Base-by-base conservation (phyloP, 2,888 invertebrate species). In the Buathra laborator region DNA sequence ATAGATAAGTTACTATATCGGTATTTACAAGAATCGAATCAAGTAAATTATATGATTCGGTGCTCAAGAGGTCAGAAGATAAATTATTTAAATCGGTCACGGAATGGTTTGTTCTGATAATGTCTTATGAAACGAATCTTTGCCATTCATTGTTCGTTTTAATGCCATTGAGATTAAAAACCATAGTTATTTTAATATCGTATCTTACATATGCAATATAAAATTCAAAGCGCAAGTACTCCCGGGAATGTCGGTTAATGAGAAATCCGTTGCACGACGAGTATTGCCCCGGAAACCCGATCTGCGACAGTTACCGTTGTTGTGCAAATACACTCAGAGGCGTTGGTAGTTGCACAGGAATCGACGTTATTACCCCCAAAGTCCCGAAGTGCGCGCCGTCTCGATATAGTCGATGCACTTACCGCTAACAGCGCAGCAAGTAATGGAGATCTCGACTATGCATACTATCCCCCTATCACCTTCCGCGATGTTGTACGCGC, bases 381-480 rank as follows among this genome's bases (percentile, higher is more conserved):
- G 48, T 46, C 64, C 75, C 46, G 51, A 37, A 75, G 29, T 16
- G 48, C 75, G 32, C 64, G 46, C 29, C 19, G 48, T 75, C 64
- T 51, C 64, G n/a, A 64, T 64, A 64, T 32, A 88, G 88, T 72
- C 75, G 83, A 84, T 88, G 89, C 89, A 89, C 88, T 90, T 89
- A 89, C 84, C 87, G 88, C 70, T 86, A 85, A 89, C 89, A 85
- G 85, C 85, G 86, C 85, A 86, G 75, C 88, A 81, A 87, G 88
- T 87, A 88, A 88, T 88, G 87, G 86, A 43, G 46, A 71, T 75
- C 75, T 84, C 86, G 83, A 59, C 79, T 79, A 78, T 64, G 86
- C 78, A 67, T 75, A 70, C 56, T 12, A 68, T 48, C 29, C 56
- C 48, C 48, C 48, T 59, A 29, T 37, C 19, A 44, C 64, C 53